phyloP scores from a whole-genome alignment of 1,140 invertebrate genomes.

The Heliconius nattereri region DNA sequence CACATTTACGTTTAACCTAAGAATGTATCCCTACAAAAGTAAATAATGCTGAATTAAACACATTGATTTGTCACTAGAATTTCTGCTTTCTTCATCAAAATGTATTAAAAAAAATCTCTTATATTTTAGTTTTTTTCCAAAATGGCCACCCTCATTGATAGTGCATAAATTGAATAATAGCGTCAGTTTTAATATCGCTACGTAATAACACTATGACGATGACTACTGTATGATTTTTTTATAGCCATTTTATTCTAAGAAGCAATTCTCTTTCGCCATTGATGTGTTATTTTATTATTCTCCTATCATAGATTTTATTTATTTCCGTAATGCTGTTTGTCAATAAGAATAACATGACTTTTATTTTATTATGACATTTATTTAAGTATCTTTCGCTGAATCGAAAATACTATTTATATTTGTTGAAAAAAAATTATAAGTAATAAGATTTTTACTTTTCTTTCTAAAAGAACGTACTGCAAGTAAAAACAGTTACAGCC shows the following conservation, averaged over 20 bases:
- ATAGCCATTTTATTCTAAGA: constrained; percentile 44
- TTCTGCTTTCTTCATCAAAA: too few relatives aligned
- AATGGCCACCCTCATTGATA: constrained; percentile 34
- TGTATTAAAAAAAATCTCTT: not conserved
- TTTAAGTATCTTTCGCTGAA: not conserved
- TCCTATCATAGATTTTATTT: constrained; percentile 15
- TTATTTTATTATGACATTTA: not conserved
- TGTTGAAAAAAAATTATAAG: not conserved
- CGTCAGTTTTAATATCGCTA: constrained; percentile 41
- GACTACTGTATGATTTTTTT: constrained; percentile 42
- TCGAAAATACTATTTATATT: not conserved
- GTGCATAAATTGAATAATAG: constrained; percentile 45
- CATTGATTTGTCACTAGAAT: too few relatives aligned
- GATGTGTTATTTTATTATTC: constrained; percentile 31
- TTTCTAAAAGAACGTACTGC: too few relatives aligned
- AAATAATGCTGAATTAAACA: too few relatives aligned
- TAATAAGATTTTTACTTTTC: too few relatives aligned
- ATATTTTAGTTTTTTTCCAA: not conserved
- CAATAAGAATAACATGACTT: not conserved
- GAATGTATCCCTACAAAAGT: too few relatives aligned
- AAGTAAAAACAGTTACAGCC: too few relatives aligned
- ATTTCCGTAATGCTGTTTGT: not conserved
- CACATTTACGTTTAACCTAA: too few relatives aligned
- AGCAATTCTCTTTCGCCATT: constrained; percentile 30
- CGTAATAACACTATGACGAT: constrained; percentile 37